A percentile compares a stretch with the other conserved stretches of the same genome.
phyloP scores from a whole-genome alignment of 2,888 invertebrate genomes.

The Synergus laeviventris region DNA sequence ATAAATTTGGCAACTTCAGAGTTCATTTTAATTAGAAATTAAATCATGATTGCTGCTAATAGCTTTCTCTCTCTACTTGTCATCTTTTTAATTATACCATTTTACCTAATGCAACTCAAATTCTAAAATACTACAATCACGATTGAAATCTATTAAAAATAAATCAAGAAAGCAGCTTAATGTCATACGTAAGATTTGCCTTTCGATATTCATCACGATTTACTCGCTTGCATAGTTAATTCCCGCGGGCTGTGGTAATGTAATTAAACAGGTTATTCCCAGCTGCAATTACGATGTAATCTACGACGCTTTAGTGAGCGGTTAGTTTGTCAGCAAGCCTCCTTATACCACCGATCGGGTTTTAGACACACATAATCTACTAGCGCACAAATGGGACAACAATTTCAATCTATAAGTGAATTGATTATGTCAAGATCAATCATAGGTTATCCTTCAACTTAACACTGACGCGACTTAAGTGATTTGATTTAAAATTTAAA shows the following conservation, averaged over 20 bases:
- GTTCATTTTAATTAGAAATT: not conserved
- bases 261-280: conserved; percentile 39
- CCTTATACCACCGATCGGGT: conserved; percentile 17
- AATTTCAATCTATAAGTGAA: conserved; percentile 20
- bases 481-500: not conserved
- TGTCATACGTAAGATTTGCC: not conserved
- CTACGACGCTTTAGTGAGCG: conserved; percentile 27
- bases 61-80: not conserved
- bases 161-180: not conserved
- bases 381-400: conserved; percentile 6
- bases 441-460: not conserved
- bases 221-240: not conserved
- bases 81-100: not conserved
- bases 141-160: not conserved
- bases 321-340: conserved; percentile 40
- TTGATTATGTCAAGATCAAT: conserved; percentile 16
- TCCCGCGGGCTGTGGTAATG: conserved; percentile 17
- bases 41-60: not conserved
- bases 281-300: conserved; percentile 34
- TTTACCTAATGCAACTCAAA: not conserved
- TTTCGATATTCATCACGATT: conserved; percentile 13
- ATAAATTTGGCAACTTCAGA: not conserved
- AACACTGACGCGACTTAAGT: not conserved
- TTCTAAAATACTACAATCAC: not conserved
- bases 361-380: conserved; percentile 15